Evolutionary conservation across 2,113 vertebrate species (phyloP), one percentile per base, ranked within the genome.

Genomic region (Pterocles burchelli): DNA sequence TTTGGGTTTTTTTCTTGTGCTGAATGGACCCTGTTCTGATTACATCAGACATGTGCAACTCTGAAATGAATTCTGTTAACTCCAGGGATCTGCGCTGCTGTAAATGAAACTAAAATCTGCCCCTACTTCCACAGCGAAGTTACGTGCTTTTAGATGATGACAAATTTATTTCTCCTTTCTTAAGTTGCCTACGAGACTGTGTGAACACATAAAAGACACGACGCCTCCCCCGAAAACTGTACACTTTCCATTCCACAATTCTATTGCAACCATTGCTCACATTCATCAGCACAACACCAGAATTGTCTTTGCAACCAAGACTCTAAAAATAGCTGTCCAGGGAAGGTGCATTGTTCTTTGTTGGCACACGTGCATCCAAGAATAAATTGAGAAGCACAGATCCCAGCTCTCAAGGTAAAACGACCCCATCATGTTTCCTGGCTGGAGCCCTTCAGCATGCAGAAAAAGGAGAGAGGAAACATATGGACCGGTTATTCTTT

Each of bases 391-490:
- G 83, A 94, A 34, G n/a, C 79, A 63, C 76, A 78, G 41, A 63
- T 54, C 72, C 51, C 85, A 75, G 79, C 73, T 85, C 83, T 52
- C 65, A 72, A 75, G 80, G 92, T 76, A 79, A 65, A 87, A 77
- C 78, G 85, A 66, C 36, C 55, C 18, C 73, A 25, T 13, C 52
- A 16, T 3, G 6, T 75, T 97, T 97, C 95, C 96, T 97, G 95
- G n/a, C 49, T 43, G 16, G 62, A 75, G 73, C 73, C 79, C 54
- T 90, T 84, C 4, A 58, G n/a, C 57, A 36, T 9, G 15, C 16
- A 76, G 83, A 78, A 85, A 80, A 80, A 75, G 58, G 65, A 81
- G 85, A 93, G 85, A 90, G 96, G 95, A 96, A 96, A 95, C 96
- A 97, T 82, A 95, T 86, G 96, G 96, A 58, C 31, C 7, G 31